Evolutionary conservation across 2,888 invertebrate genomes (phyloP).

Genomic region (Xiphydria camelus): DNA sequence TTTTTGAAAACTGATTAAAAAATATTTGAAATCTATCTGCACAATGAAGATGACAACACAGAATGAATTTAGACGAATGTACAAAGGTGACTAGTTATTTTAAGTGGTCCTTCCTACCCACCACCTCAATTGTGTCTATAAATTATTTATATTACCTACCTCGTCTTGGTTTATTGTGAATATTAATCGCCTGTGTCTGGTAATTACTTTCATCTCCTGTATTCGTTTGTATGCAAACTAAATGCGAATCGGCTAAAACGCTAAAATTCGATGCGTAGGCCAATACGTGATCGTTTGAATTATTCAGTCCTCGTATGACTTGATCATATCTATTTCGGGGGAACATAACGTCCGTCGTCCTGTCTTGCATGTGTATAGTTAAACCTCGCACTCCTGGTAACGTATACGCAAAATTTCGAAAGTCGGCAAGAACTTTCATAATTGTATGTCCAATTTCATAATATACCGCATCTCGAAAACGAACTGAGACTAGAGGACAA

Average conservation of each 20-base stretch:
- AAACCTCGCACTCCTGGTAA: slow-evolving; percentile 76
- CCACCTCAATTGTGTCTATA: too few relatives aligned
- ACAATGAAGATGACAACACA: too few relatives aligned
- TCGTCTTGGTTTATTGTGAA: slow-evolving; percentile 78
- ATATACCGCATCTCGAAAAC: slow-evolving; percentile 77
- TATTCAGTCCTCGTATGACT: slow-evolving; percentile 74
- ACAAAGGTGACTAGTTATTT: too few relatives aligned
- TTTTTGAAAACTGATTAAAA: too few relatives aligned
- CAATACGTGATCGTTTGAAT: slow-evolving; percentile 81
- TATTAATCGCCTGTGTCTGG: slow-evolving; percentile 85
- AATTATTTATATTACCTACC: too few relatives aligned
- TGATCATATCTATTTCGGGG: slow-evolving; percentile 76
- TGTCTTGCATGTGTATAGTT: slow-evolving; percentile 80
- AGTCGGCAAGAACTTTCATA: slow-evolving; percentile 84
- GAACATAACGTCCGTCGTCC: slow-evolving; percentile 75
- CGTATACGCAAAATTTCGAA: slow-evolving; percentile 80
- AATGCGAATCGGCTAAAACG: slow-evolving; percentile 78
- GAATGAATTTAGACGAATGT: too few relatives aligned
- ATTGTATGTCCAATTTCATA: slow-evolving; percentile 87
- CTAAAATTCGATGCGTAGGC: slow-evolving; percentile 83
- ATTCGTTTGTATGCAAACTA: slow-evolving; percentile 80
- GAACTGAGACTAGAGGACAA: slow-evolving; percentile 77
- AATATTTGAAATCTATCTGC: too few relatives aligned
- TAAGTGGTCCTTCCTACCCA: too few relatives aligned
- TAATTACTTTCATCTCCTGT: slow-evolving; percentile 71